These are phyloP conservation scores for Chelonia mydas DNA, from an alignment of 2,797 vertebrate species.

Conservation along the genomic window DNA sequence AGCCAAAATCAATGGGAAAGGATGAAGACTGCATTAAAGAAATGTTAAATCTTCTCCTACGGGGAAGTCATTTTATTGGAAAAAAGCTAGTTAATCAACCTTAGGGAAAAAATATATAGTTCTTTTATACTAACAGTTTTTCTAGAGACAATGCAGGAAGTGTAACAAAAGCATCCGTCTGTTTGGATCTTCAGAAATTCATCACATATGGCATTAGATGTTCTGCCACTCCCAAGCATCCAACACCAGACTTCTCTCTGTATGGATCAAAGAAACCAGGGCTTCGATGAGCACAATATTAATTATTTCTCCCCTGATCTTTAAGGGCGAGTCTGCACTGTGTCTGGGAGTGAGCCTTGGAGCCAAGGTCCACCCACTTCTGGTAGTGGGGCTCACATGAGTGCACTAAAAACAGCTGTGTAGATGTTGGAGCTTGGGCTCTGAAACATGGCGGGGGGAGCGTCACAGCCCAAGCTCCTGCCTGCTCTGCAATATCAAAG, in stretches of 20 bases:
- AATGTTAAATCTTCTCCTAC: constrained; percentile 61
- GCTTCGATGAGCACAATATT: not conserved
- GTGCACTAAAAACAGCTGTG: not conserved
- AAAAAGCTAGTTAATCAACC: constrained; percentile 66
- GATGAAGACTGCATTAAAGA: constrained; percentile 70
- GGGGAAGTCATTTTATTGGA: constrained; percentile 71
- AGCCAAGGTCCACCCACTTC: not conserved
- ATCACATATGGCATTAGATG: not conserved
- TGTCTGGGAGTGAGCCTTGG: not conserved
- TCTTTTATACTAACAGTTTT: constrained; percentile 50
- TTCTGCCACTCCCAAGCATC: not conserved
- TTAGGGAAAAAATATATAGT: constrained; percentile 23
- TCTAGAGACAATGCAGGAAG: constrained; percentile 27
- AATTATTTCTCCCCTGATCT: not conserved
- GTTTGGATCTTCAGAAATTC: constrained; percentile 8
- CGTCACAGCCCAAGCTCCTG: too few relatives aligned
- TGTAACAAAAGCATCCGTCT: not conserved
- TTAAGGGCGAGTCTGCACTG: not conserved
- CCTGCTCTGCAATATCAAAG: not conserved
- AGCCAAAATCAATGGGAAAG: constrained; percentile 73
- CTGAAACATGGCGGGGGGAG: too few relatives aligned
- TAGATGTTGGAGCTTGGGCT: too few relatives aligned
- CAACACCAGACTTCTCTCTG: not conserved
- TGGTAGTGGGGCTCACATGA: not conserved
- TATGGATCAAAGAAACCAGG: not conserved